phyloP scores from a whole-genome alignment of 2,888 invertebrate genomes.

The Hoplodrina ambigua region DNA sequence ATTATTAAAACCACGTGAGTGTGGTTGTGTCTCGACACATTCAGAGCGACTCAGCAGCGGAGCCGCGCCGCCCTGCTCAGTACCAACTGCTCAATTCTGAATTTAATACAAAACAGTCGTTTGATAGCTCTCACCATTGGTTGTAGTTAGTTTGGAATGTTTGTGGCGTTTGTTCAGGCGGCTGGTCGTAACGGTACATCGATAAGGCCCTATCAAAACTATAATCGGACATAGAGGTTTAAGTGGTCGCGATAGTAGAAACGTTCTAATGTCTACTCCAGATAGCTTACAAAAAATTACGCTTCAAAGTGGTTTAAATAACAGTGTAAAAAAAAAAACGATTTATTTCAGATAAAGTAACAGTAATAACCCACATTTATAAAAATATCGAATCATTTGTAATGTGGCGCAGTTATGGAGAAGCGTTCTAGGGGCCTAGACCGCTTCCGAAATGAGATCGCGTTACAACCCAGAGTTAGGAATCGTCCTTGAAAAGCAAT shows the following conservation, averaged over 20 bases:
- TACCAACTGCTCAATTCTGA: constrained; percentile 52
- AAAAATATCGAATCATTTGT: constrained; percentile 60
- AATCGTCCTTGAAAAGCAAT: constrained; percentile 47
- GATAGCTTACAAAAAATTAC: constrained; percentile 14
- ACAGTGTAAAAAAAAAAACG: constrained; percentile 12
- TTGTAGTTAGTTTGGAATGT: constrained; percentile 82
- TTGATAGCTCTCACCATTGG: constrained; percentile 64
- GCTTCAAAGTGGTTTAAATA: constrained; percentile 18
- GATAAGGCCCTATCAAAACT: constrained; percentile 66
- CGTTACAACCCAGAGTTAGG: constrained; percentile 67
- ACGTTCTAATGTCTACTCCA: constrained; percentile 3
- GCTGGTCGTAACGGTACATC: constrained; percentile 69
- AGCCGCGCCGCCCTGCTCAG: constrained; percentile 33
- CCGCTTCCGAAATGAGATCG: constrained; percentile 73
- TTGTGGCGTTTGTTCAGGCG: constrained; percentile 80
- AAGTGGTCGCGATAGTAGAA: constrained; percentile 46
- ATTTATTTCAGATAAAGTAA: constrained; percentile 34
- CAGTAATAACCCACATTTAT: constrained; percentile 44
- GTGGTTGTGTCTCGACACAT: constrained; percentile 46
- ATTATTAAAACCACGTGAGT: constrained; percentile 47
- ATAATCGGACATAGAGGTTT: constrained; percentile 70
- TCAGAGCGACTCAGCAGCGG: constrained; percentile 37
- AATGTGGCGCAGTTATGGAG: constrained; percentile 55
- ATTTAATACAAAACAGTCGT: constrained; percentile 59
- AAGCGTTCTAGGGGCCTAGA: constrained; percentile 53